Evolutionary conservation across 1,140 invertebrate species (phyloP), one percentile per base, ranked within the genome.

Genomic region (Drosophila arizonae): DNA sequence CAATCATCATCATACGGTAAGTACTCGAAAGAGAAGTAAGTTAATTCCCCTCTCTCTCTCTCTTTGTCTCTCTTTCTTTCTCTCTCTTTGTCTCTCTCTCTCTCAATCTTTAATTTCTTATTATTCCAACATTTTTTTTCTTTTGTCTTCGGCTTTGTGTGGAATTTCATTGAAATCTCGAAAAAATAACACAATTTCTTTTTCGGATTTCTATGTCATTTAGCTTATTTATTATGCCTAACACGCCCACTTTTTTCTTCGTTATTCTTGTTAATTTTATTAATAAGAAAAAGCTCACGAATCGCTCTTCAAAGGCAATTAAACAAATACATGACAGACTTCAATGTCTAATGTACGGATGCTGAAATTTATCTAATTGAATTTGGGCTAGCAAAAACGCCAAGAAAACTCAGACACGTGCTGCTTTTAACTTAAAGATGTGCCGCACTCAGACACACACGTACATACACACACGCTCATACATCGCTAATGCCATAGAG

Each of bases 1-100:
- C 91, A 92, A 95, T 81, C 94, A 95, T 90, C 92, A 94, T 79
- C 92, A 94, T 70, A 93, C 93, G 92, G 93, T 93, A 84, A 78
- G 91, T 90, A 64, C 15, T 43, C 41, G 15, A 60, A 28, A 26
- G 26, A 28, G 11, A 73, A 24, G 26, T n/a, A 15, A 21, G 13
- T 62, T 15, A 10, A 8, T 41, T 52, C 10, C 41, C 10, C 55
- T 69, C 58, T 43, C 46, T 30, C 43, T 58, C 36, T 50, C n/a
- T 62, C 58, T 24, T 1, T 55, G 4, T 30, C 1, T 43, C 6
- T 8, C 13, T 26, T 4, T 55, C 6, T 24, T n/a, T 24, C 55
- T 30, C 2, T 33, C 11, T 39, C 24, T 24, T 1, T 55, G 4
- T 30, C 1, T 43, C 6, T 8, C 13, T 26, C 4, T 55, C 6